Conservation (phyloP, 2,888 invertebrate species). For the Heteromyza rotundicornis region DNA sequence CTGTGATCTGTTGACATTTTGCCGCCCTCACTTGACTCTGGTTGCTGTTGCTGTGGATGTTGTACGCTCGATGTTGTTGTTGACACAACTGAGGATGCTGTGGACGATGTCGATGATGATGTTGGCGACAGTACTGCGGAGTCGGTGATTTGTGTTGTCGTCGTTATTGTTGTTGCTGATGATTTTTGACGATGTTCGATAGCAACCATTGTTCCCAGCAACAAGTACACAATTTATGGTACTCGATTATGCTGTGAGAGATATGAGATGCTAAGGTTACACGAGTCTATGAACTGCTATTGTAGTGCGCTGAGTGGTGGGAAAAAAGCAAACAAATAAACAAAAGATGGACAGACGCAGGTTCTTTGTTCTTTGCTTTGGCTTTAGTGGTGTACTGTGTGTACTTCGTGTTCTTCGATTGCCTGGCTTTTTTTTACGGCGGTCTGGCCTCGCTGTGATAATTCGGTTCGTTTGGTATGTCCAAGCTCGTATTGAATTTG, state of each 20-base stretch:
- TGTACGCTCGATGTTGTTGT: constrained; percentile 15
- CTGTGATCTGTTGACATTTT: constrained; percentile 16
- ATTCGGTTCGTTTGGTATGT: constrained; percentile 38
- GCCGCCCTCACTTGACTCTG: constrained; percentile 11
- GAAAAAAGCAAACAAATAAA: too few relatives aligned
- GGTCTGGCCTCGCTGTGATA: constrained; percentile 54
- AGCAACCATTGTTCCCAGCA: constrained; percentile 53
- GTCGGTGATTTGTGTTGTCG: constrained; percentile 17
- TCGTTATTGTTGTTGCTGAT: constrained; percentile 28
- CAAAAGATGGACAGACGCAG: too few relatives aligned
- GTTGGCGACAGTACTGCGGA: constrained; percentile 35
- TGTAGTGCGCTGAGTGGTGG: too few relatives aligned
- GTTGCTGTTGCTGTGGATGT: constrained; percentile 22
- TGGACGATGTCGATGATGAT: constrained; percentile 31
- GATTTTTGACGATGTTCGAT: constrained; percentile 49
- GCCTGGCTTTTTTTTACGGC: constrained; percentile 40
- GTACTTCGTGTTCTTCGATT: too few relatives aligned
- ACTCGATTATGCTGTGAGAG: too few relatives aligned
- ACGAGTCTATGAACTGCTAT: too few relatives aligned
- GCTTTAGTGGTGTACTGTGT: too few relatives aligned
- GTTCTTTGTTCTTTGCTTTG: too few relatives aligned
- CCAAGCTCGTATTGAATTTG: constrained; percentile 31
- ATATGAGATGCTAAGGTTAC: too few relatives aligned
- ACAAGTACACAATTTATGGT: not conserved
- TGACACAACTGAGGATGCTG: constrained; percentile 7